A percentile compares a stretch with the other conserved stretches of the same genome.
phyloP scores from a whole-genome alignment of 1,140 invertebrate genomes.

The Danaus plexippus region DNA sequence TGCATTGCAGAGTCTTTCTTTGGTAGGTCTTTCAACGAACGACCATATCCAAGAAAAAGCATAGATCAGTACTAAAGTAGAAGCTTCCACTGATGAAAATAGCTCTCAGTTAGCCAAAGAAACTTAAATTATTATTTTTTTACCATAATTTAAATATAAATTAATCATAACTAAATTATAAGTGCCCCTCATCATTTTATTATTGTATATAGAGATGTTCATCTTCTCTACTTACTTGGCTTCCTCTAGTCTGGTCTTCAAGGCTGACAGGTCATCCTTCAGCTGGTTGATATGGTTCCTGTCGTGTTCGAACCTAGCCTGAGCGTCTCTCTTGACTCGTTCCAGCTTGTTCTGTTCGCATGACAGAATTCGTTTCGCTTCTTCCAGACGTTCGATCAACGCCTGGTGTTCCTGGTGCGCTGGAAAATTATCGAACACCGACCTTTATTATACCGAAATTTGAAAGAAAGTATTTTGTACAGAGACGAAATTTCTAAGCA shows the following conservation, averaged over 20 bases:
- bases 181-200: too few relatives aligned
- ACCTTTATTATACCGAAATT: slow-evolving; percentile 1
- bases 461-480: slow-evolving; percentile 1
- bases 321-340: slow-evolving; percentile 77
- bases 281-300: slow-evolving; percentile 78
- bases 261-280: slow-evolving; percentile 80
- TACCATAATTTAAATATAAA: too few relatives aligned
- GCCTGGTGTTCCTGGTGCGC: slow-evolving; percentile 91
- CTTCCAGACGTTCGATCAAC: slow-evolving; percentile 81
- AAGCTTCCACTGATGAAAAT: too few relatives aligned
- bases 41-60: too few relatives aligned
- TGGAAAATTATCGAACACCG: slow-evolving; percentile 31
- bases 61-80: too few relatives aligned
- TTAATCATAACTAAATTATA: too few relatives aligned
- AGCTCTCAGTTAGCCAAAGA: too few relatives aligned
- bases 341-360: slow-evolving; percentile 80
- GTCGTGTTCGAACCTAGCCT: slow-evolving; percentile 80
- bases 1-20: too few relatives aligned
- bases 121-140: too few relatives aligned
- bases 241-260: slow-evolving; percentile 80
- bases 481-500: slow-evolving; percentile 17
- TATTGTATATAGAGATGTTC: too few relatives aligned
- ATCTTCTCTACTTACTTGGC: slow-evolving; percentile 68
- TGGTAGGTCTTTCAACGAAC: too few relatives aligned
- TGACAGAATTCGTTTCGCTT: slow-evolving; percentile 78